Base-by-base conservation (phyloP, 2,113 vertebrate species). In the Alligator sinensis region DNA sequence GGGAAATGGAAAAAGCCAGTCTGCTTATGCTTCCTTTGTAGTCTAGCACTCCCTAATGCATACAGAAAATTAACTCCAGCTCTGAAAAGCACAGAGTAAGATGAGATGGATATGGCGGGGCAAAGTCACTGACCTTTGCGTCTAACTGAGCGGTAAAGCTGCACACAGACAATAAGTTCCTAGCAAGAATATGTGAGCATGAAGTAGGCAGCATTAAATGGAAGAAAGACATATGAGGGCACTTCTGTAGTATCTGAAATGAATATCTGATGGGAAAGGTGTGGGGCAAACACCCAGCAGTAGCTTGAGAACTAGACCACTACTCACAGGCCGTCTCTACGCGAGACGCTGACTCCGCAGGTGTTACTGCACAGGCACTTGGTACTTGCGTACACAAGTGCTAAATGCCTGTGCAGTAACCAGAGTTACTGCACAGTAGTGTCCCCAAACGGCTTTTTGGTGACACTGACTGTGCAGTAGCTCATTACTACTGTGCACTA, bases 81-180 rank as follows among this genome's bases (percentile, higher is more conserved):
- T 93, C 1, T 2, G 91, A 80, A 76, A 94, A 92, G 70, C 84
- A 74, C 72, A 89, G 84, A 28, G 80, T 80, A 74, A 82, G 64
- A 87, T 78, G 84, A 88, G 76, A 91, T 91, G 81, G 79, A 82
- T 87, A 86, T 25, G 70, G 75, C 24, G 72, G 13, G 9, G 87
- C 70, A 94, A 72, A 95, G 90, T 22, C 34, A 47, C 80, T 77
- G 92, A 92, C 83, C 95, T 75, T 90, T 19, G 38, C 57, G 47
- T 38, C 25, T 89, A 27, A 70, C 22, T 25, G 91, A 80, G 92
- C 57, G 60, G 1, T 83, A 82, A 87, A 74, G 60, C 30, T 68
- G 54, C 82, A 18, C 13, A 17, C 25, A 89, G 80, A 78, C 8
- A 76, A 75, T 55, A 54, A n/a, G 63, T 1, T 91, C 91, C 78